Percentiles rank a stretch among this genome's conserved stretches.
phyloP scores from a whole-genome alignment of 1,140 invertebrate species.

The Tetramorium simillimum region DNA sequence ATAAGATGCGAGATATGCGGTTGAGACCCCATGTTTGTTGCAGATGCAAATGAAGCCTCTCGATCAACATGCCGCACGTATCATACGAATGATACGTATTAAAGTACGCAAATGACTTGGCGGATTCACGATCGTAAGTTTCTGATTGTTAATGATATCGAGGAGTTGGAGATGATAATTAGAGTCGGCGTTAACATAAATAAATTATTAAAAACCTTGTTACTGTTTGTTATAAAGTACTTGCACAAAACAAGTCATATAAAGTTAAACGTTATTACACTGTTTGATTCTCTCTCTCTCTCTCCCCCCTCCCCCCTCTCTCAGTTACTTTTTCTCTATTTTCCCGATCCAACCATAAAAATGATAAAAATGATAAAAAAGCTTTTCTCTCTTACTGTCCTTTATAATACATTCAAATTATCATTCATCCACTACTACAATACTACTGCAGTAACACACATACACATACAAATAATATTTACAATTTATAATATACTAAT shows the following conservation, averaged over 20 bases:
- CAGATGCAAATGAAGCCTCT: slow-evolving; percentile 42
- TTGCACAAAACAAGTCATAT: not conserved
- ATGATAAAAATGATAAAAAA: too few species aligned
- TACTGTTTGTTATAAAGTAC: not conserved
- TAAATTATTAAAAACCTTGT: not conserved
- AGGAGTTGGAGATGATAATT: not conserved
- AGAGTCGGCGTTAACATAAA: not conserved
- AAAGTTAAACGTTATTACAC: not conserved
- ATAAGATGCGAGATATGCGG: slow-evolving; percentile 51
- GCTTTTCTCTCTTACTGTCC: not conserved
- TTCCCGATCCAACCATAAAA: not conserved
- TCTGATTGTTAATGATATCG: not conserved
- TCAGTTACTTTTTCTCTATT: not conserved
- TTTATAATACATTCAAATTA: not conserved
- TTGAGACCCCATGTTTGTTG: slow-evolving; percentile 20
- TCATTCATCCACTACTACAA: not conserved
- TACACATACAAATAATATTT: not conserved
- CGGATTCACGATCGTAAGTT: not conserved
- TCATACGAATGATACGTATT: slow-evolving; percentile 5
- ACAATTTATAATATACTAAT: not conserved
- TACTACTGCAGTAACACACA: too few species aligned
- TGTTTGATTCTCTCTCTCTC: not conserved
- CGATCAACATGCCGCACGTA: slow-evolving; percentile 12
- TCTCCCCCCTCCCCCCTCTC: not conserved
- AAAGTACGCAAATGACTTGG: slow-evolving; percentile 13